Evolutionary conservation across 2,888 invertebrate species (phyloP).

Genomic region (Lordiphosa fenestrarum): DNA sequence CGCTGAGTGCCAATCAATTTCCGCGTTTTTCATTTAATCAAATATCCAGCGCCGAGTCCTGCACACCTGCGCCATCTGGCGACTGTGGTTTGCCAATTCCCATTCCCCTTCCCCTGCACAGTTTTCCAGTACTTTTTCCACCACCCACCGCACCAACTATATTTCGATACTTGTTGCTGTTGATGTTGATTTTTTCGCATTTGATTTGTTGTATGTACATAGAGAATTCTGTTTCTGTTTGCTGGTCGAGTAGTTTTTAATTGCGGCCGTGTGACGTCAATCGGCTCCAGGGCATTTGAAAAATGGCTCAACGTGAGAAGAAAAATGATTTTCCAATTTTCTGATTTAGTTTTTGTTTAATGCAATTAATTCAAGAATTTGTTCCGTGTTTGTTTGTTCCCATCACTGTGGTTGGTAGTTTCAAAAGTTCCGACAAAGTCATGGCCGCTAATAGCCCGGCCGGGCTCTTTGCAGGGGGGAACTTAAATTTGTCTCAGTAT

Average conservation of each 20-base stretch:
- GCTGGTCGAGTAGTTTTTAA: constrained; percentile 67
- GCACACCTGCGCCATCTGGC: constrained; percentile 20
- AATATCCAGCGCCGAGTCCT: constrained; percentile 10
- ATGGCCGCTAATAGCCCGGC: constrained; percentile 50
- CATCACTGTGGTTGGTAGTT: constrained; percentile 19
- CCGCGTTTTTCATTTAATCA: constrained; percentile 15
- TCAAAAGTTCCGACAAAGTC: constrained; percentile 46
- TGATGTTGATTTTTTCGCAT: constrained; percentile 22
- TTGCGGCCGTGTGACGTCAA: constrained; percentile 62
- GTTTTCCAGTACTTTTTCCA: constrained; percentile 5
- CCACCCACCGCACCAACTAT: constrained; percentile 5
- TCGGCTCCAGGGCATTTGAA: constrained; percentile 35
- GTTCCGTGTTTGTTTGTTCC: constrained; percentile 17
- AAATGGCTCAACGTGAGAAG: constrained; percentile 46
- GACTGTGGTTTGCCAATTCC: constrained; percentile 7
- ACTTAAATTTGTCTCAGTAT: too few relatives aligned
- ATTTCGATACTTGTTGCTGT: constrained; percentile 23
- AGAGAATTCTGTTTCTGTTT: constrained; percentile 26
- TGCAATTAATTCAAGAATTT: constrained; percentile 50
- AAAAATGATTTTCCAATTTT: constrained; percentile 51
- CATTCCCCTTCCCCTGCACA: neutral
- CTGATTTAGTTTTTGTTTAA: constrained; percentile 67
- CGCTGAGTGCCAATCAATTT: constrained; percentile 25
- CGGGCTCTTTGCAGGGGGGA: too few relatives aligned
- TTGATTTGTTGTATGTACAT: constrained; percentile 61